phyloP scores from a whole-genome alignment of 2,113 vertebrate genomes.

The Miniopterus natalensis region DNA sequence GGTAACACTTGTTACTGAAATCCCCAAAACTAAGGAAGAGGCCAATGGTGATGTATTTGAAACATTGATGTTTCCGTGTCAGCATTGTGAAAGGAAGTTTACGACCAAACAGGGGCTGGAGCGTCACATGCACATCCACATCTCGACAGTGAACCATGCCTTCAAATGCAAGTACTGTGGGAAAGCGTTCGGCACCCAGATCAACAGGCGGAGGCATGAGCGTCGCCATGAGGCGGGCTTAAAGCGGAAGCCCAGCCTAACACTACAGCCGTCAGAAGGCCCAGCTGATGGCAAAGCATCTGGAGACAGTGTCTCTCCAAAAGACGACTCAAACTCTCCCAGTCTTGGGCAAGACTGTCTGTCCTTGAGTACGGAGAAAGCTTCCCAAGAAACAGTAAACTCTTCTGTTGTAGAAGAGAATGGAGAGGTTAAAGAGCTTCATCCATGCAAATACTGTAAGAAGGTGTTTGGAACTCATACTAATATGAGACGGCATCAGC shows the following conservation, averaged over 20 bases:
- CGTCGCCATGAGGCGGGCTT: constrained; percentile 93
- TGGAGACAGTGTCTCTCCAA: constrained; percentile 76
- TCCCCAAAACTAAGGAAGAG: constrained; percentile 84
- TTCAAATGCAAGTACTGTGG: constrained; percentile 92
- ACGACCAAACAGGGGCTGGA: constrained; percentile 94
- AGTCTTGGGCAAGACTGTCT: constrained; percentile 78
- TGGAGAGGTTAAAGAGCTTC: constrained; percentile 90
- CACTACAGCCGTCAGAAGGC: constrained; percentile 77
- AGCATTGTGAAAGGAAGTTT: constrained; percentile 93
- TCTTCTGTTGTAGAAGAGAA: constrained; percentile 85
- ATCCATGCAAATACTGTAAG: constrained; percentile 94
- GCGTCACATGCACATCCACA: constrained; percentile 93
- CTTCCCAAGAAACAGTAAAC: constrained; percentile 78
- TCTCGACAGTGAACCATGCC: constrained; percentile 86
- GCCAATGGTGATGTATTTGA: constrained; percentile 88
- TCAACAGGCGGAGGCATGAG: constrained; percentile 91
- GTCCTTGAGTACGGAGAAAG: constrained; percentile 82
- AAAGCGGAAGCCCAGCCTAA: constrained; percentile 89
- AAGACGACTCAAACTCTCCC: constrained; percentile 73
- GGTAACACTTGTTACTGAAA: constrained; percentile 75
- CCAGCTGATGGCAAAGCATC: constrained; percentile 60
- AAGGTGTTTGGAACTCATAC: constrained; percentile 95
- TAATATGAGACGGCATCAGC: constrained; percentile 94
- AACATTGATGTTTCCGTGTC: constrained; percentile 91
- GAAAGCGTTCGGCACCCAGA: constrained; percentile 90